Conservation (phyloP, 2,113 vertebrate genomes). For the Thinocorus orbignyianus region DNA sequence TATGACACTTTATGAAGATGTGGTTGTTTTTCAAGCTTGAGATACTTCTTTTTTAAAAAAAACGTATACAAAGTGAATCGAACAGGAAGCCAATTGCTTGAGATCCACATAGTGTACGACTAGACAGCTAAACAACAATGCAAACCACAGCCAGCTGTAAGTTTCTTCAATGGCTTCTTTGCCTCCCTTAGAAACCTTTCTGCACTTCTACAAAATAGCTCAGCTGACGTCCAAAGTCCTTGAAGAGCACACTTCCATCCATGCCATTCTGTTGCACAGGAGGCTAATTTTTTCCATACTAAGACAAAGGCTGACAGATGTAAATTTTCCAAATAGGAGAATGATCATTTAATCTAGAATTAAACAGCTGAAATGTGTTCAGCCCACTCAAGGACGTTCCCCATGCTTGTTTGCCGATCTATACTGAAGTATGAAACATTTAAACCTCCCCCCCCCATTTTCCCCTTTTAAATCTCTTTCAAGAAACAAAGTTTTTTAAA, state of each 20-base stretch:
- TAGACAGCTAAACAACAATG: background rate
- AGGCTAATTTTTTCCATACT: slow-evolving; percentile 60
- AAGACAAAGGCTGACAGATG: background rate
- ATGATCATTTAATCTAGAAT: background rate
- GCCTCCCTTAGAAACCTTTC: slow-evolving; percentile 74
- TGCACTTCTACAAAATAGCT: slow-evolving; percentile 84
- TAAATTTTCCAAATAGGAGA: slow-evolving; percentile 5
- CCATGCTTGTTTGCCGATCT: background rate
- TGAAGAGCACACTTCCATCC: slow-evolving; percentile 73
- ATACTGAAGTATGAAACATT: background rate
- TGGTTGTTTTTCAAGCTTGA: background rate
- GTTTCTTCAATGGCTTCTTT: background rate
- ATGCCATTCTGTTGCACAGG: slow-evolving; percentile 75
- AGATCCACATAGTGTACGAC: background rate
- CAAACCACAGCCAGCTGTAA: background rate
- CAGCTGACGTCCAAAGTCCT: slow-evolving; percentile 76
- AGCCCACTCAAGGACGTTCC: background rate
- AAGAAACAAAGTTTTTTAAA: background rate
- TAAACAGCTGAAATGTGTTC: background rate
- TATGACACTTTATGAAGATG: background rate
- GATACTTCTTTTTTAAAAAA: background rate
- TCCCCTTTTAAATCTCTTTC: background rate
- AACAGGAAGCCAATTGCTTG: background rate
- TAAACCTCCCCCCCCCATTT: background rate
- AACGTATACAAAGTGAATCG: fast-evolving